Evolutionary conservation across 2,797 vertebrate species (phyloP).

Genomic region (Parauchenoglanis punctatus): DNA sequence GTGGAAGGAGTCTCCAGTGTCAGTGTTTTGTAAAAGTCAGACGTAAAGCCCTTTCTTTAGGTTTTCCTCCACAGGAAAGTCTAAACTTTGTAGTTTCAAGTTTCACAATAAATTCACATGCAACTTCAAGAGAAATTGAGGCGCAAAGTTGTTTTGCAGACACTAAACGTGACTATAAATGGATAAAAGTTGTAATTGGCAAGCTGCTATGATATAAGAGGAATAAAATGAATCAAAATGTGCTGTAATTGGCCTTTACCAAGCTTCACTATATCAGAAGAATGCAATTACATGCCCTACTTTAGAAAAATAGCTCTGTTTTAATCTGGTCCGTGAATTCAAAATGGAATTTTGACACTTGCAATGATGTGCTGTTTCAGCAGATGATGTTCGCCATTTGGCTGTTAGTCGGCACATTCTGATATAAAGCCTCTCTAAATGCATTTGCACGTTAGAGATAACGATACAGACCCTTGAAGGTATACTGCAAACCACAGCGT

Average conservation of each 20-base stretch:
- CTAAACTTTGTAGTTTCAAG: neutral
- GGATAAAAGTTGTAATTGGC: neutral
- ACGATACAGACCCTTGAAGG: slow-evolving; percentile 7
- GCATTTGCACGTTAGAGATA: slow-evolving; percentile 20
- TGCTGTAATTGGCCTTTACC: neutral
- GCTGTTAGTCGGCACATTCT: neutral
- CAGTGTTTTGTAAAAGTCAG: neutral
- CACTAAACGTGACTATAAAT: neutral
- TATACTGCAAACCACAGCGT: neutral
- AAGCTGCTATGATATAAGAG: neutral
- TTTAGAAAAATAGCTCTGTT: slow-evolving; percentile 5
- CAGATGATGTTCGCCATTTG: slow-evolving; percentile 5
- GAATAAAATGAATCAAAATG: neutral
- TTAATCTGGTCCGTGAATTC: slow-evolving; percentile 16
- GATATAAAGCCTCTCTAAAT: neutral
- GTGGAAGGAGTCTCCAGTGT: neutral
- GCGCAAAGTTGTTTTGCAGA: neutral
- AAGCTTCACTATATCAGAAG: neutral
- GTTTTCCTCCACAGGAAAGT: neutral
- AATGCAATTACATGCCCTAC: slow-evolving; percentile 6
- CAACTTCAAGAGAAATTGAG: neutral
- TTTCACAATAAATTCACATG: neutral
- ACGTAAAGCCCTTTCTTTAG: neutral
- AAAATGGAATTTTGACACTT: neutral
- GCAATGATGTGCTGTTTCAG: slow-evolving; percentile 12